Conservation (phyloP, 2,888 invertebrate species). For the Agrotis puta region DNA sequence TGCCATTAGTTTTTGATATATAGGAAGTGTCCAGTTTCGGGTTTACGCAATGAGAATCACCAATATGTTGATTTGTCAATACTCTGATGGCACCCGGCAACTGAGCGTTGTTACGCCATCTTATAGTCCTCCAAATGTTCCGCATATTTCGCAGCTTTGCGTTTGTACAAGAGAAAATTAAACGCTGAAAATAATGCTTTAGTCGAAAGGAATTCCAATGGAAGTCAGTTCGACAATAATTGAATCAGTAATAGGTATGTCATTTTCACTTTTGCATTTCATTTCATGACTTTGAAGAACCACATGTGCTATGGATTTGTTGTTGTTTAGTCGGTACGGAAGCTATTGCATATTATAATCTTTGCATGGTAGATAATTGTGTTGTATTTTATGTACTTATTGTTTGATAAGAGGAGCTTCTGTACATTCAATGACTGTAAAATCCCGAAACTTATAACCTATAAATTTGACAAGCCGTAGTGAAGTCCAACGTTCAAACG, state of each 20-base stretch:
- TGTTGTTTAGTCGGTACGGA: conserved; percentile 83
- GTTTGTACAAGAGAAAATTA: conserved; percentile 80
- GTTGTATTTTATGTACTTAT: conserved; percentile 68
- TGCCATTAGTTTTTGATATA: conserved; percentile 83
- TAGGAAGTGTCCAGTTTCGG: conserved; percentile 83
- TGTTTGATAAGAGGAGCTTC: conserved; percentile 67
- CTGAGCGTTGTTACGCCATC: conserved; percentile 91
- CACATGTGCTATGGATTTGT: conserved; percentile 89
- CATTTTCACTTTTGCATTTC: conserved; percentile 86
- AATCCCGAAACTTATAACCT: conserved; percentile 81
- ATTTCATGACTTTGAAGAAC: conserved; percentile 85
- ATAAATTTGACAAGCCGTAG: conserved; percentile 83
- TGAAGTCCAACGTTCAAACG: conserved; percentile 86
- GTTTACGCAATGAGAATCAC: conserved; percentile 79
- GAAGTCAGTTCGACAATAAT: conserved; percentile 80
- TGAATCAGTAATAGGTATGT: conserved; percentile 84
- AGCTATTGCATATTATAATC: conserved; percentile 80
- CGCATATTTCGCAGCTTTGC: conserved; percentile 87
- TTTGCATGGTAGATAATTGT: conserved; percentile 77
- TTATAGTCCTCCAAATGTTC: conserved; percentile 89
- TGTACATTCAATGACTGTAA: conserved; percentile 67
- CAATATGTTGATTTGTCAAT: conserved; percentile 89
- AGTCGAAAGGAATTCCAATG: conserved; percentile 79
- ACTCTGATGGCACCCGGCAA: conserved; percentile 89
- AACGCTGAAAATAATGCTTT: conserved; percentile 84